These are phyloP conservation scores for Crocallis elinguaria DNA, from an alignment of 2,888 invertebrate species.

Conservation along the genomic window DNA sequence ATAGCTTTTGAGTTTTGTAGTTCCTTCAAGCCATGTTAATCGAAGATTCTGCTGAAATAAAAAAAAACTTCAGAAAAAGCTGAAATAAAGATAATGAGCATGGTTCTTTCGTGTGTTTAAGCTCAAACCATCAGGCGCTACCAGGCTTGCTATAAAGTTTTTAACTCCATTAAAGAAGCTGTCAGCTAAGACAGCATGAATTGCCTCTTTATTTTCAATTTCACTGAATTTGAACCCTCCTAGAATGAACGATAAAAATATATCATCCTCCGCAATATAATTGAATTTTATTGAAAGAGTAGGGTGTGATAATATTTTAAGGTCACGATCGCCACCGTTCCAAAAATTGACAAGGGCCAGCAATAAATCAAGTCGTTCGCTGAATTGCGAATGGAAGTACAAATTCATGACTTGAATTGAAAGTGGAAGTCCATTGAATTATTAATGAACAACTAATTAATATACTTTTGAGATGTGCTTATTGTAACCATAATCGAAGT, in stretches of 20 bases:
- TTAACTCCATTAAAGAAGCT: not conserved
- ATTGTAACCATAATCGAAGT: too few relatives aligned
- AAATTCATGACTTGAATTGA: constrained; percentile 29
- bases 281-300: constrained; percentile 40
- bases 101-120: too few relatives aligned
- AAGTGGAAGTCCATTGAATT: constrained; percentile 6
- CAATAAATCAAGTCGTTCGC: constrained; percentile 34
- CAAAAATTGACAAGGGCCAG: constrained; percentile 37
- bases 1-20: too few relatives aligned
- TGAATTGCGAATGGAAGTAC: constrained; percentile 31
- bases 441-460: constrained; percentile 7
- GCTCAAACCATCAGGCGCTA: not conserved
- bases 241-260: constrained; percentile 30
- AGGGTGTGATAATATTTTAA: constrained; percentile 31
- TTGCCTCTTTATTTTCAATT: constrained; percentile 4
- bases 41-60: too few relatives aligned
- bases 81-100: too few relatives aligned
- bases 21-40: too few relatives aligned
- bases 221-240: constrained; percentile 9
- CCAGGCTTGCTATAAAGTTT: not conserved
- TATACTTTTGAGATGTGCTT: not conserved
- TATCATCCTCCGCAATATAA: constrained; percentile 30
- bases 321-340: constrained; percentile 22
- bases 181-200: not conserved
- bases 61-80: too few relatives aligned